Evolutionary conservation across 2,113 vertebrate species (phyloP).

Genomic region (Platysternon megacephalum): DNA sequence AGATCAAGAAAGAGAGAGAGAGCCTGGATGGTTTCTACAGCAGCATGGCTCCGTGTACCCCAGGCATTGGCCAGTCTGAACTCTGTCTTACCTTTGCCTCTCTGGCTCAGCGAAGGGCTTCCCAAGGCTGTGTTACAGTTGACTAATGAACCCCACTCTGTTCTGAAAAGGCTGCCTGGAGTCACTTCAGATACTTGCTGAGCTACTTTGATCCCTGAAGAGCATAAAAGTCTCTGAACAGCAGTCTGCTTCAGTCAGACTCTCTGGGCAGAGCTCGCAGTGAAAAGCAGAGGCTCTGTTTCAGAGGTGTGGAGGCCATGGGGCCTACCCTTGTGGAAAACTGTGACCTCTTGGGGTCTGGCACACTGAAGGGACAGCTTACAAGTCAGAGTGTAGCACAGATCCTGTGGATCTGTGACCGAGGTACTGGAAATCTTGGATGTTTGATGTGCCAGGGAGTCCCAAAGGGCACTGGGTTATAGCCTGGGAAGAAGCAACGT

Average conservation of each 20-base stretch:
- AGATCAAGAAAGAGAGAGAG: not conserved
- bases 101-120: not conserved
- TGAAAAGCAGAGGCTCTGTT: not conserved
- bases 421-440: not conserved
- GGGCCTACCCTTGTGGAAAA: not conserved
- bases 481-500: not conserved
- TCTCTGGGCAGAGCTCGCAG: not conserved
- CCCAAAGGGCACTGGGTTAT: no score
- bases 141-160: not conserved
- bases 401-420: not conserved
- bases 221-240: not conserved
- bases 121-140: not conserved
- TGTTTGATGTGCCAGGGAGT: no score
- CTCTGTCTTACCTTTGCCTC: not conserved
- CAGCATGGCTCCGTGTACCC: not conserved
- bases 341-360: not conserved
- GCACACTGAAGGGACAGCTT: not conserved
- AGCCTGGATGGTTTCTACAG: not conserved
- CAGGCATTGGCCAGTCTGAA: not conserved
- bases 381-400: not conserved
- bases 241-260: not conserved
- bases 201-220: not conserved
- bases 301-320: not conserved
- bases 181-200: not conserved
- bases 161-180: not conserved